A percentile compares a stretch with the other conserved stretches of the same genome.
Conservation (phyloP, 2,888 invertebrate species). For the Sialis lutaria region DNA sequence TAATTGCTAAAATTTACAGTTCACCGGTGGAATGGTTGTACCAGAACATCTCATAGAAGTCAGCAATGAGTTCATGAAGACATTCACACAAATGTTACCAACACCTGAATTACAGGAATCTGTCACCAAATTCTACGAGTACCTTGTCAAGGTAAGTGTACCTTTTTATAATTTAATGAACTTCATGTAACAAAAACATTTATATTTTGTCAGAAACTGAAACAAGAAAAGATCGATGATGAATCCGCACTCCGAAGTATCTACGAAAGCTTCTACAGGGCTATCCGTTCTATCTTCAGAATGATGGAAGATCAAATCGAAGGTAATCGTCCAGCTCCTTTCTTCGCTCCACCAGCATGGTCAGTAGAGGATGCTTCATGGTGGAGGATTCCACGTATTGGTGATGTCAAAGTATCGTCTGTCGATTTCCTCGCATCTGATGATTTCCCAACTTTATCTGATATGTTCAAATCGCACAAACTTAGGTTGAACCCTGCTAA, state of each 20-base stretch:
- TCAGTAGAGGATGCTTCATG: no score
- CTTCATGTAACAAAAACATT: not conserved
- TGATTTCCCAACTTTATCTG: conserved; percentile 35
- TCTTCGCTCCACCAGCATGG: not conserved
- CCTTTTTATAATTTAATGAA: not conserved
- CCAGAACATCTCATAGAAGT: conserved; percentile 36
- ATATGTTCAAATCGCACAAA: conserved; percentile 37
- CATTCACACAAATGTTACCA: conserved; percentile 39
- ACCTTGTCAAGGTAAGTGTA: conserved; percentile 38
- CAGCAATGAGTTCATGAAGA: conserved; percentile 33
- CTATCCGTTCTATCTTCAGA: conserved; percentile 35
- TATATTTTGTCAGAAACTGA: conserved; percentile 31
- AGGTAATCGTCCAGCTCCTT: conserved; percentile 9
- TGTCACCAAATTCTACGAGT: conserved; percentile 36
- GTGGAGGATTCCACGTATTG: no score
- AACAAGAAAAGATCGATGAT: conserved; percentile 41
- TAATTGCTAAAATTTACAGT: conserved; percentile 8
- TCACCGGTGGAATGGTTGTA: conserved; percentile 23
- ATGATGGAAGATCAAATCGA: conserved; percentile 26
- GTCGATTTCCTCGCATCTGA: conserved; percentile 39
- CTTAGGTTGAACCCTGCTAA: conserved; percentile 34
- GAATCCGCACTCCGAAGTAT: conserved; percentile 41
- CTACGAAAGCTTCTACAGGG: conserved; percentile 33
- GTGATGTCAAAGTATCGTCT: conserved; percentile 11
- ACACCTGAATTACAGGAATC: conserved; percentile 45